Percentiles rank a stretch among this genome's conserved stretches.
These are phyloP conservation scores for Speoplatyrhinus poulsoni DNA, from an alignment of 2,113 vertebrate genomes.

Conservation along the genomic window DNA sequence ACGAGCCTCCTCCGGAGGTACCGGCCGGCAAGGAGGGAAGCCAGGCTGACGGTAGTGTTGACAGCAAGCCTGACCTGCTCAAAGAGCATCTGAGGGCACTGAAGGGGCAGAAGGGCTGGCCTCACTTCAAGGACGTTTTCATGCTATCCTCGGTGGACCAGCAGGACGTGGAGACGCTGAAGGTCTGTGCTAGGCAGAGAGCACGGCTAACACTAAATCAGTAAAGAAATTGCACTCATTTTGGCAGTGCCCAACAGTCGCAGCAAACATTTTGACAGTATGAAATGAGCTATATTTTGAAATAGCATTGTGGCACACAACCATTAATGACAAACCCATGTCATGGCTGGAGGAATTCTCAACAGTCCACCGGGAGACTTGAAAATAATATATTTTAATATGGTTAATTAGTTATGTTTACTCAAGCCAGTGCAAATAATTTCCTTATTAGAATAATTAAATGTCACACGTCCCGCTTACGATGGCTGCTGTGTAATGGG, in stretches of 20 bases:
- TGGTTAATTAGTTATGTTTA: no score
- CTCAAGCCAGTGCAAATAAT: no score
- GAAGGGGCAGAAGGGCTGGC: conserved; percentile 81
- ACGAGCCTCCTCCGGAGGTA: neutral
- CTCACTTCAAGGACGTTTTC: conserved; percentile 90
- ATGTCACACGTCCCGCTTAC: neutral
- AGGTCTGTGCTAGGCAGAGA: conserved; percentile 71
- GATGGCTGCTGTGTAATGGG: neutral
- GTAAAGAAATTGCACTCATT: no score
- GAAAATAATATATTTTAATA: no score
- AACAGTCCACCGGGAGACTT: no score
- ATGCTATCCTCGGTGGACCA: conserved; percentile 86
- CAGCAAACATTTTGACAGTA: neutral
- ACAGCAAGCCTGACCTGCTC: conserved; percentile 22
- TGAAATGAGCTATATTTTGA: neutral
- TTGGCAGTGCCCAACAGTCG: no score
- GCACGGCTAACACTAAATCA: neutral
- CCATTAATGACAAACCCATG: neutral
- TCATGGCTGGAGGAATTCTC: neutral
- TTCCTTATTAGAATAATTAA: neutral
- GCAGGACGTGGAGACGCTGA: conserved; percentile 87
- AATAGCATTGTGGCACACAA: neutral
- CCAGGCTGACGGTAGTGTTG: neutral
- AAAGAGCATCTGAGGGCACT: conserved; percentile 57
- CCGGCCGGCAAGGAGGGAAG: neutral